These are phyloP conservation scores for Helicoverpa zea DNA, from an alignment of 1,140 invertebrate species.

Conservation along the genomic window DNA sequence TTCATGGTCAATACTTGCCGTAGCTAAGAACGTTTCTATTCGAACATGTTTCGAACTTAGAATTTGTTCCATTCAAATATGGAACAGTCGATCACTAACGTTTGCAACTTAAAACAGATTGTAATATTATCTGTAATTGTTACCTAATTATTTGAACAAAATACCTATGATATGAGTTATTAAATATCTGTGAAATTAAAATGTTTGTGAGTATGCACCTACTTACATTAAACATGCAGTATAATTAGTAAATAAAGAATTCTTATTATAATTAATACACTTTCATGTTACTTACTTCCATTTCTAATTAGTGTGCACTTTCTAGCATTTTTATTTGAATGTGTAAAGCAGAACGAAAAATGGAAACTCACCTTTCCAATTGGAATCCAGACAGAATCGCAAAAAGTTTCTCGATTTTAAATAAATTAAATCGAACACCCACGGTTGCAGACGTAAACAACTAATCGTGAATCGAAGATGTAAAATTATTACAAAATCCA, in stretches of 20 bases:
- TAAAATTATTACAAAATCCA: conserved; percentile 46
- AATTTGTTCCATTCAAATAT: conserved; percentile 4
- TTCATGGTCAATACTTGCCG: conserved; percentile 27
- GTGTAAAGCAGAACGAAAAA: conserved; percentile 11
- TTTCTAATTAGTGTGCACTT: conserved; percentile 35
- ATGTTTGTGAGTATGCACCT: no score
- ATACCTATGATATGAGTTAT: background rate
- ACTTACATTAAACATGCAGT: background rate
- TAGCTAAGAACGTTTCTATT: background rate
- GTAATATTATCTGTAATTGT: no score
- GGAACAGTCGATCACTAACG: background rate
- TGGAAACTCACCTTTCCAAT: conserved; percentile 62
- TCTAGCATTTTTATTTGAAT: conserved; percentile 34
- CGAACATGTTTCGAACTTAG: conserved; percentile 9
- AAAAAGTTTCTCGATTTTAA: background rate
- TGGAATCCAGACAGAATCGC: conserved; percentile 59
- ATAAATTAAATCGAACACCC: conserved; percentile 57
- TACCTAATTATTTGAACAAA: background rate
- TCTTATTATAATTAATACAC: conserved; percentile 26
- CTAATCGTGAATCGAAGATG: conserved; percentile 7
- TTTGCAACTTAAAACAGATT: background rate
- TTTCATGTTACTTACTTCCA: conserved; percentile 34
- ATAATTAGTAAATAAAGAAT: conserved; percentile 11
- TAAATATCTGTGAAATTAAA: no score
- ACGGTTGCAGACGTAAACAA: conserved; percentile 33